Percentiles rank a stretch among this genome's conserved stretches.
Evolutionary conservation across 35 echinoderm and acorn worm species (phyloP).

Genomic region (Antedon bifida): DNA sequence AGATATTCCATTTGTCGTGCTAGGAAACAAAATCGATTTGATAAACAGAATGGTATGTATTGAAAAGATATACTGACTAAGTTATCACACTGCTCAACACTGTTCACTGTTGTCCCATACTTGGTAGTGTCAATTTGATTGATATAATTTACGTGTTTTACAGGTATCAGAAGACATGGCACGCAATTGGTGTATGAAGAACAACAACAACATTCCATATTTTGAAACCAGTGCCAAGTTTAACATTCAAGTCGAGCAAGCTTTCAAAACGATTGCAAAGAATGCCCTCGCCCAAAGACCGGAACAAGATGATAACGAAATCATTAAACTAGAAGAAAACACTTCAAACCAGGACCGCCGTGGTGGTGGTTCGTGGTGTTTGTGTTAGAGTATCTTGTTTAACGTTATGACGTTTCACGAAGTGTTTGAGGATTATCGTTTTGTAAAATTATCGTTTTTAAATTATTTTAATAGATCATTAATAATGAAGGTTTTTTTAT

Average conservation of each 20-base stretch:
- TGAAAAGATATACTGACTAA: too few species aligned
- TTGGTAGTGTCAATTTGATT: background rate
- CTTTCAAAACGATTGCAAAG: constrained; percentile 99
- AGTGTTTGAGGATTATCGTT: too few species aligned
- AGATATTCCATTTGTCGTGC: constrained; percentile 93
- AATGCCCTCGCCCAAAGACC: constrained; percentile 96
- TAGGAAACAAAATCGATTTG: constrained; percentile 99
- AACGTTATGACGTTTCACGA: too few species aligned
- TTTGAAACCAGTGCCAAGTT: constrained; percentile 99
- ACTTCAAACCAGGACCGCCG: constrained; percentile 60
- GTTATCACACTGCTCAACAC: too few species aligned
- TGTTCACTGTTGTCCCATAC: too few species aligned
- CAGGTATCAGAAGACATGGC: constrained; percentile 89
- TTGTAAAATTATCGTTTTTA: too few species aligned
- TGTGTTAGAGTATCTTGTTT: too few species aligned
- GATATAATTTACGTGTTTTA: background rate
- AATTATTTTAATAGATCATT: too few species aligned
- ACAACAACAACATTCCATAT: constrained; percentile 99
- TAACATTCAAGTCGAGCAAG: constrained; percentile 97
- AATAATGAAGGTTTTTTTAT: too few species aligned
- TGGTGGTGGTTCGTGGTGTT: too few species aligned
- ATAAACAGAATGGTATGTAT: constrained; percentile 96
- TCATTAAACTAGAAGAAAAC: constrained; percentile 67
- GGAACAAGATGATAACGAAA: constrained; percentile 71
- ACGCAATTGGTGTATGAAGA: constrained; percentile 97